Percentiles rank a stretch among this genome's conserved stretches.
phyloP scores from a whole-genome alignment of 2,797 vertebrate species.

The Sebastes nivosus region DNA sequence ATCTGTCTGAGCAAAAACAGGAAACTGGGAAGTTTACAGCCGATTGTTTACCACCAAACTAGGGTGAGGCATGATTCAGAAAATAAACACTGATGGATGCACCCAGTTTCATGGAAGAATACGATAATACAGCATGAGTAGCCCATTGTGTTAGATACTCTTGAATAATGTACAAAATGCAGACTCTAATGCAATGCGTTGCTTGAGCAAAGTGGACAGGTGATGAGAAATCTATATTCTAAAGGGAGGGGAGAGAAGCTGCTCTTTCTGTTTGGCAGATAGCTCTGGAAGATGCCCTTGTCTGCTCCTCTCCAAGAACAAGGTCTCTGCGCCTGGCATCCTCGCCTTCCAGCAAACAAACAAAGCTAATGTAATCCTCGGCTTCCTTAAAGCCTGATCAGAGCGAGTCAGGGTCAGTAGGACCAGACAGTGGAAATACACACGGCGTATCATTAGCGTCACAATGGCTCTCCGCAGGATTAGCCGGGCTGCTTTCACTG shows the following conservation, averaged over 20 bases:
- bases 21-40: neutral
- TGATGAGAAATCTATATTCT: constrained; percentile 51
- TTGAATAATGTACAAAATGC: constrained; percentile 22
- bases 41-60: neutral
- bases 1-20: too few relatives aligned
- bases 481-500: constrained; percentile 45
- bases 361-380: constrained; percentile 70
- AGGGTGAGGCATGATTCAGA: neutral
- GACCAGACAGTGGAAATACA: constrained; percentile 44
- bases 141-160: neutral
- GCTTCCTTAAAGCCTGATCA: constrained; percentile 59
- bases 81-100: neutral
- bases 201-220: constrained; percentile 19
- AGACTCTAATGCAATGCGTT: neutral
- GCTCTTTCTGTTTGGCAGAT: constrained; percentile 20
- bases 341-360: constrained; percentile 62
- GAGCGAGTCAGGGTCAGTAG: constrained; percentile 50
- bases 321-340: constrained; percentile 33
- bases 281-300: constrained; percentile 49
- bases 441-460: constrained; percentile 59
- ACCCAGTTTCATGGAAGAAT: neutral
- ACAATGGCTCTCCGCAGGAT: constrained; percentile 54
- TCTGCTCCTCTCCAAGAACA: constrained; percentile 32
- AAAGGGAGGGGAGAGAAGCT: neutral
- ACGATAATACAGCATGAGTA: neutral